Evolutionary conservation across 2,888 invertebrate species (phyloP).

Genomic region (Eugnorisma glareosa): DNA sequence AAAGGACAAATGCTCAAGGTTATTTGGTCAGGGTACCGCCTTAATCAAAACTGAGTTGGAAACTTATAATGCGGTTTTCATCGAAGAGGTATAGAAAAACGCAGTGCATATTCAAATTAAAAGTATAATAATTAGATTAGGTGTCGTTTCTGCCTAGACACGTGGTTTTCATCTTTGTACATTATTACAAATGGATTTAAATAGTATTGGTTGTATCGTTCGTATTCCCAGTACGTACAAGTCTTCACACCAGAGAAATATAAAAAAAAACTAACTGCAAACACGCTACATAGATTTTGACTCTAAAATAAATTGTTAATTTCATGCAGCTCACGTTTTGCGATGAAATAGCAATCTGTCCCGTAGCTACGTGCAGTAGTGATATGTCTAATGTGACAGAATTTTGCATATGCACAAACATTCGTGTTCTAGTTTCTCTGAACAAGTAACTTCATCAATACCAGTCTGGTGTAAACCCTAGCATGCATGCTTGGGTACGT

Average conservation of each 20-base stretch:
- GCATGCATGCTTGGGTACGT: no score
- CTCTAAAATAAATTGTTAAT: not conserved
- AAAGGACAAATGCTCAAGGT: no score
- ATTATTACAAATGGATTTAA: not conserved
- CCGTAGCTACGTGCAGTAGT: constrained; percentile 1
- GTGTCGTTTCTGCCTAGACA: not conserved
- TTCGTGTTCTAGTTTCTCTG: constrained; percentile 16
- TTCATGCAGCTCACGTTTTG: constrained; percentile 13
- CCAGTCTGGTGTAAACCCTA: constrained; percentile 7
- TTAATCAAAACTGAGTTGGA: not conserved
- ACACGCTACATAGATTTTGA: not conserved
- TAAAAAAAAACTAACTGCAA: no score
- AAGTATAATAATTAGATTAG: not conserved
- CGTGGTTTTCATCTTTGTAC: not conserved
- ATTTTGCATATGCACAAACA: constrained; percentile 2
- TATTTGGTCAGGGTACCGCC: no score
- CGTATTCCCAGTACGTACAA: not conserved
- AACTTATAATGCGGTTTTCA: not conserved
- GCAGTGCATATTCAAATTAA: constrained; percentile 1
- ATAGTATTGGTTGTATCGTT: not conserved
- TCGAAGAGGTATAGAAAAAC: not conserved
- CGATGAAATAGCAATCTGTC: constrained; percentile 18
- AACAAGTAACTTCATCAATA: not conserved
- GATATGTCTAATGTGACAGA: not conserved
- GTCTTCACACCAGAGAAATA: no score